A percentile compares a stretch with the other conserved stretches of the same genome.
Evolutionary conservation across 1,140 invertebrate genomes (phyloP).

Genomic region (Drosophila erecta): DNA sequence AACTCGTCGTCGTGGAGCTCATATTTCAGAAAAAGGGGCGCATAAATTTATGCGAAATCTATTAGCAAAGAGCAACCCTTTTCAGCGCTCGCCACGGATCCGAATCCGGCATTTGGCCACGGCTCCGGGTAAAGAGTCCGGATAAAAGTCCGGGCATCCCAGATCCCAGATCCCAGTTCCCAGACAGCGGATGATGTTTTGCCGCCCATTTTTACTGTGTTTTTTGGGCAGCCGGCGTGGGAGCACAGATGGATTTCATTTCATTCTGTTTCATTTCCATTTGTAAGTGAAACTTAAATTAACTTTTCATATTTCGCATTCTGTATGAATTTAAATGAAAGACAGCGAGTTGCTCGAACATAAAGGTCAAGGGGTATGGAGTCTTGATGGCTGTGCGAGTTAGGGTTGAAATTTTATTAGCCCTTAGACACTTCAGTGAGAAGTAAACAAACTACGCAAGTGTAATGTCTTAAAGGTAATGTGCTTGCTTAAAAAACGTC

Average conservation of each 20-base stretch:
- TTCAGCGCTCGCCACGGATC: constrained; percentile 50
- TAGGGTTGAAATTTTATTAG: constrained; percentile 11
- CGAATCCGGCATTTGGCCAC: constrained; percentile 26
- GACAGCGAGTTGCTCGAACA: constrained; percentile 7
- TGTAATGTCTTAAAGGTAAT: background rate
- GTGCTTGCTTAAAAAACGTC: background rate
- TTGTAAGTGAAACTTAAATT: constrained; percentile 82
- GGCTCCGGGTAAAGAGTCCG: constrained; percentile 15
- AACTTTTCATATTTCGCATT: constrained; percentile 78
- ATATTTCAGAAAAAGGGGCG: constrained; percentile 80
- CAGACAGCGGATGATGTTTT: constrained; percentile 66
- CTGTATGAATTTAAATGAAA: constrained; percentile 73
- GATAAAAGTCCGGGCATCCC: constrained; percentile 17
- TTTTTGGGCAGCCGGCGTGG: constrained; percentile 21
- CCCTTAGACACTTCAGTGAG: constrained; percentile 1
- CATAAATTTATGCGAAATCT: constrained; percentile 82
- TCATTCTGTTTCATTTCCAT: constrained; percentile 78
- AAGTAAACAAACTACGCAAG: background rate
- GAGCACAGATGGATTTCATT: constrained; percentile 66
- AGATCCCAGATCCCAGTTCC: constrained; percentile 14
- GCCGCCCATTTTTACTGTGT: constrained; percentile 33
- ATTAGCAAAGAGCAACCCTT: constrained; percentile 74
- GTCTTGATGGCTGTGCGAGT: constrained; percentile 10
- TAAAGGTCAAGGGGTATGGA: constrained; percentile 2
- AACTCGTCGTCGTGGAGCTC: constrained; percentile 63